Evolutionary conservation across 2,113 vertebrate species (phyloP).

Genomic region (Notothenia rossii): DNA sequence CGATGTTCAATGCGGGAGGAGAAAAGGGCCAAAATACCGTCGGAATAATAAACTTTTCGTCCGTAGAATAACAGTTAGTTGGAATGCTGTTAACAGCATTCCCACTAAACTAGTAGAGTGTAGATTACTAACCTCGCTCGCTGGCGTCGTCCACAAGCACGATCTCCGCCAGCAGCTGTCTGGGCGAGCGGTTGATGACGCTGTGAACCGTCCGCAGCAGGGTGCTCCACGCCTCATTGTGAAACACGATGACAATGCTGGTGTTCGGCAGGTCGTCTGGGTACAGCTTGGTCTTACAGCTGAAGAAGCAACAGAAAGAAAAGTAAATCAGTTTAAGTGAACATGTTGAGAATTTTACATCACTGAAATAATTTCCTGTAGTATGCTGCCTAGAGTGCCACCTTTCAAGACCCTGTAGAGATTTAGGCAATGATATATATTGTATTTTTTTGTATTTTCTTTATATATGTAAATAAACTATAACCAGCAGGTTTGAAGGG

Average conservation of each 20-base stretch:
- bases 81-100: no score
- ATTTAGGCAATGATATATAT: no score
- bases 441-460: no score
- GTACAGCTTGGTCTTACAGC: constrained; percentile 95
- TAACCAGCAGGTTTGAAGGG: background rate
- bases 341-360: background rate
- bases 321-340: background rate
- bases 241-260: constrained; percentile 98
- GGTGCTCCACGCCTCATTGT: constrained; percentile 99
- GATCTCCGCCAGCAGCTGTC: constrained; percentile 90
- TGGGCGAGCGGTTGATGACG: constrained; percentile 91
- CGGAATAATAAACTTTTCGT: no score
- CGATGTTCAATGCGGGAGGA: no score
- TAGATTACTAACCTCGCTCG: constrained; percentile 87
- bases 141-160: constrained; percentile 97
- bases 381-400: no score
- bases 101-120: no score
- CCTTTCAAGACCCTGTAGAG: no score
- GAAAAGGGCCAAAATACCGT: no score
- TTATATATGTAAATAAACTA: background rate
- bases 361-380: no score
- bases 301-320: constrained; percentile 58
- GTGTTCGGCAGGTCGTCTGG: constrained; percentile 93
- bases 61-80: no score
- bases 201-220: constrained; percentile 94